Evolutionary conservation across 2,888 invertebrate genomes (phyloP), one percentile per base, ranked within the genome.

Genomic region (Allophyes oxyacanthae): DNA sequence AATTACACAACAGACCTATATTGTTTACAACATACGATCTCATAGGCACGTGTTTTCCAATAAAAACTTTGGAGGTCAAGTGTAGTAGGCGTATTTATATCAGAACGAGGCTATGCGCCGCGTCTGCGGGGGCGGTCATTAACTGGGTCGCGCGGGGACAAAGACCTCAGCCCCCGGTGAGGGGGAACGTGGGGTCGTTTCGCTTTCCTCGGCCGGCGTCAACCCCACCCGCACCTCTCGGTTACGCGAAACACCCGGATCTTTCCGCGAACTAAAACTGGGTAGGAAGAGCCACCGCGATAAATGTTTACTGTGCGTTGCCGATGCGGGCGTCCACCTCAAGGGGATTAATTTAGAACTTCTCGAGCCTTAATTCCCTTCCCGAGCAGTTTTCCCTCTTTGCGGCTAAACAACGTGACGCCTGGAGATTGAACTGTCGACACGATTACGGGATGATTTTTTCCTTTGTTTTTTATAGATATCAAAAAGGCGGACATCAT

Each of bases 51-150:
- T 92, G 92, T 84, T 91, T 91, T 91, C 88, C 90, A 92, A 93
- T 92, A 93, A 93, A 93, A 94, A 92, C 90, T 92, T 93, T 93
- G 87, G 92, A 93, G 93, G 93, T 94, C 93, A 94, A 94, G 93
- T 93, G 93, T 93, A 93, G 92, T 92, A 91, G 92, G 92, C 90
- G 92, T 92, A 92, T 93, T 92, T 94, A 93, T 94, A 92, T 91
- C 91, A 87, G 79, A 86, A 86, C 91, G 90, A 90, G 92, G 89
- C 90, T 91, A 88, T 87, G 83, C 81, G 88, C 87, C 86, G 88
- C 86, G 89, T 88, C 90, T 90, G 85, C 87, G 88, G 88, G 75
- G 92, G 90, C 90, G 92, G 92, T 92, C 93, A 93, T 93, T 93
- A 94, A 92, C 92, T 94, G 89, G 93, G 93, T 94, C 92, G 92